Percentiles rank a stretch among this genome's conserved stretches.
Conservation (phyloP, 1,140 invertebrate genomes). For the Drosophila pseudoananassae region DNA sequence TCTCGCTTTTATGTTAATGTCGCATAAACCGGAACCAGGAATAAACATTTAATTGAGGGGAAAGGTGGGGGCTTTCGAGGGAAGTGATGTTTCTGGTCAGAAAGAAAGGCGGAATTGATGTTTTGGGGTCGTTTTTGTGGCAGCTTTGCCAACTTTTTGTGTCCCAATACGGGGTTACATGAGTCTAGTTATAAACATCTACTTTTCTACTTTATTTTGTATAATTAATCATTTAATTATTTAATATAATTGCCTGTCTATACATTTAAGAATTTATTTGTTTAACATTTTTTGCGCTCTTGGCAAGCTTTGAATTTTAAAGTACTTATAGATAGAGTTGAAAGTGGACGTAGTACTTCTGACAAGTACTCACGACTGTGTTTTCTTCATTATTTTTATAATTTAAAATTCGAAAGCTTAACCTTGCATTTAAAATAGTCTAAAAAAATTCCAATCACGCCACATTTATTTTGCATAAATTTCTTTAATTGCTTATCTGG, state of each 20-base stretch:
- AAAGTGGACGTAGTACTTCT: not conserved
- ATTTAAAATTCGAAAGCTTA: slow-evolving; percentile 9
- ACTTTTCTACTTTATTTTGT: too few species aligned
- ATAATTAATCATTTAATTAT: too few species aligned
- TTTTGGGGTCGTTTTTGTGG: slow-evolving; percentile 26
- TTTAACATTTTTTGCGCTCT: not conserved
- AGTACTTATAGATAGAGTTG: slow-evolving; percentile 1
- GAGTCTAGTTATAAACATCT: not conserved
- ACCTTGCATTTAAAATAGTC: slow-evolving; percentile 12
- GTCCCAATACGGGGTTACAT: not conserved
- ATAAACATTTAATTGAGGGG: slow-evolving; percentile 16
- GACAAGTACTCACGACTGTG: not conserved
- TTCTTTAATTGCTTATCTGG: slow-evolving; percentile 25
- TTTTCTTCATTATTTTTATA: not conserved
- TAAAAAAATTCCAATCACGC: slow-evolving; percentile 36
- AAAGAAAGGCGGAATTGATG: slow-evolving; percentile 68
- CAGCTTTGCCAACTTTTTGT: slow-evolving; percentile 7
- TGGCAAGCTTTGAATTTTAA: not conserved
- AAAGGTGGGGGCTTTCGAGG: slow-evolving; percentile 15
- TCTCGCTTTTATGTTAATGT: slow-evolving; percentile 62
- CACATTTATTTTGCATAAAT: slow-evolving; percentile 8
- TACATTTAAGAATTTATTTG: not conserved
- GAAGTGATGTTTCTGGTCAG: slow-evolving; percentile 22
- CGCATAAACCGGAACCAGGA: slow-evolving; percentile 65
- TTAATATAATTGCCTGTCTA: not conserved